Base-by-base conservation (phyloP, 92 coral and sea anemone genomes). In the Porites divaricata region DNA sequence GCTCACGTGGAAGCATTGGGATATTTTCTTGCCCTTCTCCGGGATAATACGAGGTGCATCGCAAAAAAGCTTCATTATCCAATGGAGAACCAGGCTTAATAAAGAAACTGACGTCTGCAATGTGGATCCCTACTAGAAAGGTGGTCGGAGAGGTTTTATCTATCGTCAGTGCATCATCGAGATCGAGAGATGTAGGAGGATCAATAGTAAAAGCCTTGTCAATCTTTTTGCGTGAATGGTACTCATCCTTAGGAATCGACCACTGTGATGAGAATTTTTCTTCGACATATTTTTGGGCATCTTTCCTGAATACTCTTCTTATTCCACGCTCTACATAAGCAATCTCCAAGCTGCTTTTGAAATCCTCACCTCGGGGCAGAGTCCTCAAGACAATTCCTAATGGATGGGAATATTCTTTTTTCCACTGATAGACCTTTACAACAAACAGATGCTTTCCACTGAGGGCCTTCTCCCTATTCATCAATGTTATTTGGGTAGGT, bases 181-280 rank as follows among this genome's bases (percentile, higher is more conserved):
- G 89, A 65, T 95, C 98, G 58, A 51, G 74, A 22, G 97, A 86
- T 19, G 59, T 75, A 0, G 84, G 90, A 54, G 97, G 98, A 78
- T 95, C 97, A 74, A 95, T 91, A 7, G 99, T 96, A 75, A 96
- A n/a, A n/a, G n/a, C n/a, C n/a, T n/a, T n/a, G n/a, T n/a, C n/a
- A n/a, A n/a, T n/a, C n/a, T n/a, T n/a, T 15, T 15, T 58, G n/a
- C 98, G 93, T 45, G 50, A 53, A 0, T 65, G n/a, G 69, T 62
- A 67, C 72, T 96, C 99, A 1, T 23, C 21, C 19, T 28, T 56
- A 12, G 99, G 98, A 74, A 94, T 79, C 21, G 54, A 57, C 95
- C 93, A 88, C 13, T 75, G 72, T 48, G 75, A 41, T 12, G 93
- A 90, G 57, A 76, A 87, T 3, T 35, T 80, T 9, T 83, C 68